A percentile compares a stretch with the other conserved stretches of the same genome.
Conservation (phyloP, 2,888 invertebrate species). For the Argyra leucocephala region DNA sequence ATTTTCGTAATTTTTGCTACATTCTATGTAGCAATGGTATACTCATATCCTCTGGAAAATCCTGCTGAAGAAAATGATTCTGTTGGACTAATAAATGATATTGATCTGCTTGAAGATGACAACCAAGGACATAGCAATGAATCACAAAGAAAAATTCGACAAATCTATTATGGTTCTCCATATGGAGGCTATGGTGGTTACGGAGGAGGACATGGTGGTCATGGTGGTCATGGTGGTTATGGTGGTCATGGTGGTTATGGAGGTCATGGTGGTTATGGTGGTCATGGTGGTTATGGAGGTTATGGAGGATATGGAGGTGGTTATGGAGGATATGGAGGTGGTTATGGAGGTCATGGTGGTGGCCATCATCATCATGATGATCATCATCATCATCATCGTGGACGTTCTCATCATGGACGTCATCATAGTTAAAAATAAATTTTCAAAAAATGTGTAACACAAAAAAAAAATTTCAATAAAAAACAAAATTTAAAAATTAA, state of each 20-base stretch:
- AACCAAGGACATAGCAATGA: slow-evolving; percentile 26
- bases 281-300: slow-evolving; percentile 13
- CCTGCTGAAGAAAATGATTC: not conserved
- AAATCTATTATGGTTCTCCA: slow-evolving; percentile 20
- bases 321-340: slow-evolving; percentile 15
- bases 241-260: slow-evolving; percentile 13
- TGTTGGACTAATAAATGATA: not conserved
- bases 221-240: slow-evolving; percentile 13
- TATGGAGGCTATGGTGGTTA: slow-evolving; percentile 12
- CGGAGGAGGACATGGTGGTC: slow-evolving; percentile 18
- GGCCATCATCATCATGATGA: not conserved
- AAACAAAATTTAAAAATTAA: not conserved
- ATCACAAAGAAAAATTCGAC: slow-evolving; percentile 27
- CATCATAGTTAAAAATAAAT: slow-evolving; percentile 18
- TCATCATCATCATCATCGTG: not conserved
- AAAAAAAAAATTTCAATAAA: too few species aligned
- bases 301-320: slow-evolving; percentile 27
- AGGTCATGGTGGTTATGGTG: slow-evolving; percentile 14
- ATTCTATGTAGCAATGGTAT: not conserved
- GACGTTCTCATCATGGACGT: slow-evolving; percentile 11
- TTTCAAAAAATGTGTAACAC: not conserved
- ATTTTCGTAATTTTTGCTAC: not conserved
- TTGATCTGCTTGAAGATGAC: slow-evolving; percentile 16
- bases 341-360: not conserved
- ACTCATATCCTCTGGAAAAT: not conserved